Conservation (phyloP, 2,113 vertebrate genomes). For the Gallinago undulata region DNA sequence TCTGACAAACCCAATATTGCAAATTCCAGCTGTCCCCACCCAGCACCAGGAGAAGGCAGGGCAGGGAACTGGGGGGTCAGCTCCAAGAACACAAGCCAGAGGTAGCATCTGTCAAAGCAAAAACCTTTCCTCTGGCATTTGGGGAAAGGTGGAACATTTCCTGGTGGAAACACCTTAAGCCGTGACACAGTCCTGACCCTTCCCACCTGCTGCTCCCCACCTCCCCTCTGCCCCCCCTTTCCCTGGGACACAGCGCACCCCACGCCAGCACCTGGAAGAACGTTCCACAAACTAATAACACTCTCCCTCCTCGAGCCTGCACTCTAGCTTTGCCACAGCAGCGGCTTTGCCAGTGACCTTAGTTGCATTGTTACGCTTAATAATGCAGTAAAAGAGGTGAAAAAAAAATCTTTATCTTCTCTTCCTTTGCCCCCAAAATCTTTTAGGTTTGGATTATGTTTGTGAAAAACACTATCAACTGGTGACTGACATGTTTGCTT, state of each 20-base stretch:
- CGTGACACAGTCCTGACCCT: background rate
- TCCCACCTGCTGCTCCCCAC: background rate
- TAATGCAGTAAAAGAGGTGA: slow-evolving; percentile 40
- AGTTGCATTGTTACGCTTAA: slow-evolving; percentile 10
- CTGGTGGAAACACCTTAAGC: background rate
- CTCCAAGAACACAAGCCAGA: background rate
- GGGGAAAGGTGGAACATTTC: background rate
- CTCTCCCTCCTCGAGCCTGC: slow-evolving; percentile 5
- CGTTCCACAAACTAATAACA: background rate
- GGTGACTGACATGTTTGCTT: slow-evolving; percentile 72
- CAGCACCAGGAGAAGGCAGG: background rate
- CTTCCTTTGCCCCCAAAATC: slow-evolving; percentile 40
- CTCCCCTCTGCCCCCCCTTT: background rate
- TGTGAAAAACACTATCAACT: slow-evolving; percentile 67
- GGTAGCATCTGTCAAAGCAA: background rate
- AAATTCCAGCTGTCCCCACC: background rate
- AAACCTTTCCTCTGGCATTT: background rate
- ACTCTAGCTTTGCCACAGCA: slow-evolving; percentile 46
- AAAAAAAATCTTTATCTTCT: slow-evolving; percentile 43
- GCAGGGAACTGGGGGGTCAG: background rate
- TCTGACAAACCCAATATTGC: background rate
- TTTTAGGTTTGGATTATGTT: slow-evolving; percentile 57
- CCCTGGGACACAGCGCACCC: background rate
- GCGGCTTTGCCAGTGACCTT: slow-evolving; percentile 17
- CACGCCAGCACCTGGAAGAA: background rate